Evolutionary conservation across 1,140 invertebrate genomes (phyloP).

Genomic region (Drosophila varians): DNA sequence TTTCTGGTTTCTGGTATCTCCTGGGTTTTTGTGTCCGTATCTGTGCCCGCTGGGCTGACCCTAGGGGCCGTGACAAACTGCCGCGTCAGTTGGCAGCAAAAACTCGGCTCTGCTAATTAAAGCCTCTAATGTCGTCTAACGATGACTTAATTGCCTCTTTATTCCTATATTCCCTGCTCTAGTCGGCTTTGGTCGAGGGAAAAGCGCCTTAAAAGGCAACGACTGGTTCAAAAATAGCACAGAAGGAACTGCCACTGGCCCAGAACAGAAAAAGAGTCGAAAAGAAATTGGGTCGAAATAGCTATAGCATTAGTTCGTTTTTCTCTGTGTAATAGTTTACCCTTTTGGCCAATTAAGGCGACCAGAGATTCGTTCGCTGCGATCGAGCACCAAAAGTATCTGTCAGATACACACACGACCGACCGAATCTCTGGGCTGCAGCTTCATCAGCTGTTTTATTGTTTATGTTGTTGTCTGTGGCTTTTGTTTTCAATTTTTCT

Average conservation of each 20-base stretch:
- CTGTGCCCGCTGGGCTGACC: slow-evolving; percentile 20
- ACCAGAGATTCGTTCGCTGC: slow-evolving; percentile 38
- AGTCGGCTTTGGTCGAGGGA: slow-evolving; percentile 9
- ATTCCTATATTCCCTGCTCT: slow-evolving; percentile 26
- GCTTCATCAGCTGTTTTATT: slow-evolving; percentile 66
- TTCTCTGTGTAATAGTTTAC: slow-evolving; percentile 20
- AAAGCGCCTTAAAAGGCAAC: slow-evolving; percentile 51
- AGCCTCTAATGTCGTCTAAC: slow-evolving; percentile 64
- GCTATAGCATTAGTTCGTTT: no score
- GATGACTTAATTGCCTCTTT: slow-evolving; percentile 71
- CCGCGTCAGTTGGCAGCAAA: slow-evolving; percentile 50
- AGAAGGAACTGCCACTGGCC: slow-evolving; percentile 40
- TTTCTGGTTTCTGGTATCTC: slow-evolving; percentile 11
- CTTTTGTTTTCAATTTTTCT: slow-evolving; percentile 54
- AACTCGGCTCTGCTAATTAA: slow-evolving; percentile 50
- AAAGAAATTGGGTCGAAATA: slow-evolving; percentile 19
- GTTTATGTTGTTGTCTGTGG: slow-evolving; percentile 64
- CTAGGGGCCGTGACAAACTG: slow-evolving; percentile 35
- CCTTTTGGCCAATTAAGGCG: slow-evolving; percentile 62
- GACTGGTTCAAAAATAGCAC: slow-evolving; percentile 47
- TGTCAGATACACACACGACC: slow-evolving; percentile 48
- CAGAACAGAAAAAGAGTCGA: slow-evolving; percentile 4
- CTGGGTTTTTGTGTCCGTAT: slow-evolving; percentile 10
- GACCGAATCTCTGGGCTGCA: background rate
- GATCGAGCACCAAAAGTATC: slow-evolving; percentile 52